Evolutionary conservation across 2,113 vertebrate genomes (phyloP).

Genomic region (Dolichotis patagonum): DNA sequence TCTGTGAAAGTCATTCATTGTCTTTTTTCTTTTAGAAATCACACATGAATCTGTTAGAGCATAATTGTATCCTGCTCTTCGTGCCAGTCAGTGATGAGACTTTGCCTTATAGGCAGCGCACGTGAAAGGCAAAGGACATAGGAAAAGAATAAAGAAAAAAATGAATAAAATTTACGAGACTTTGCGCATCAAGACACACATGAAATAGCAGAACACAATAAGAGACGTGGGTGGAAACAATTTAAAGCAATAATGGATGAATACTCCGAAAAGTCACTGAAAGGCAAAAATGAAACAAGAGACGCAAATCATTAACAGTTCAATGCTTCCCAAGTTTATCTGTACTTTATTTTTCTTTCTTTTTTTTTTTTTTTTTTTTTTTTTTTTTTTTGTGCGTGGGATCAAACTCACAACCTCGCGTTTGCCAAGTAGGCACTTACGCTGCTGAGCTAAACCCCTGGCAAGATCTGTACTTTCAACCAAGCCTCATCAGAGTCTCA

Average conservation of each 20-base stretch:
- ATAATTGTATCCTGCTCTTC: not conserved
- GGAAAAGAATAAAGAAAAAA: not conserved
- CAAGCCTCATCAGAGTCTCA: not conserved
- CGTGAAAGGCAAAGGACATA: not conserved
- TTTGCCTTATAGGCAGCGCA: not conserved
- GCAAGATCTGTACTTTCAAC: not conserved
- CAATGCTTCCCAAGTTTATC: not conserved
- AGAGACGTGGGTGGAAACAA: not conserved
- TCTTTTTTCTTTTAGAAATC: slow-evolving; percentile 26
- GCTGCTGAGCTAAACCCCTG: too few species aligned
- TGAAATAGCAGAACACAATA: not conserved
- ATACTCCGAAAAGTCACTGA: not conserved
- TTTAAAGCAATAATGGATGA: not conserved
- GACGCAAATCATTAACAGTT: not conserved
- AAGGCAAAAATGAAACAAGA: not conserved
- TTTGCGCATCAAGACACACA: not conserved
- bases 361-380: too few species aligned
- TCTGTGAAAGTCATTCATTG: not conserved
- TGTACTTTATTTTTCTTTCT: too few species aligned
- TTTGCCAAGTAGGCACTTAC: too few species aligned
- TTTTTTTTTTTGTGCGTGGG: too few species aligned
- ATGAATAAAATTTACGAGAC: not conserved
- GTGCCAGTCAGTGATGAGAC: not conserved
- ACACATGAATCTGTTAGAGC: not conserved
- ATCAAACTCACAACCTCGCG: too few species aligned